Evolutionary conservation across 2,888 invertebrate species (phyloP).

Genomic region (Exocentrus adspersus): DNA sequence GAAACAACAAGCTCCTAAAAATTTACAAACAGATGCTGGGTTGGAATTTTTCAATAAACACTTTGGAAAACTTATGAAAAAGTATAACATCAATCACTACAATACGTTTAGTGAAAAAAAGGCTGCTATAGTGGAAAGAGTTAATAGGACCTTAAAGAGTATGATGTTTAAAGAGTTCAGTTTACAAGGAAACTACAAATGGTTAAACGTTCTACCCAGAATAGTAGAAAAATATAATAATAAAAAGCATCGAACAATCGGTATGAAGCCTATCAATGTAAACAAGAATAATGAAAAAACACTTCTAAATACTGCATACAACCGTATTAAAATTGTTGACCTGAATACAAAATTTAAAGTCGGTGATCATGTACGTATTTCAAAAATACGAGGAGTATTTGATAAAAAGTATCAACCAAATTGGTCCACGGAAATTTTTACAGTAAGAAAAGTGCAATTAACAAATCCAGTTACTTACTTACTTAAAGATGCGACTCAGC

Average conservation of each 20-base stretch:
- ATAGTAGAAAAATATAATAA: not conserved
- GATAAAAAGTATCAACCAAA: not conserved
- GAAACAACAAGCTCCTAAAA: not conserved
- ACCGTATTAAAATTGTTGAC: not conserved
- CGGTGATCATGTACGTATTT: not conserved
- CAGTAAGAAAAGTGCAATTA: not conserved
- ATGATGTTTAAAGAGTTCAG: not conserved
- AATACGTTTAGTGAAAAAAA: not conserved
- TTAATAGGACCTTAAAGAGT: not conserved
- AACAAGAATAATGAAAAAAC: not conserved
- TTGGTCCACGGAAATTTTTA: slow-evolving; percentile 1
- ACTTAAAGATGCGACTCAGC: too few relatives aligned
- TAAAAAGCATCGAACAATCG: not conserved
- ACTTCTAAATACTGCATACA: not conserved
- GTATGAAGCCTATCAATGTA: not conserved
- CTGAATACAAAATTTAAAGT: not conserved
- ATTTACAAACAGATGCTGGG: not conserved
- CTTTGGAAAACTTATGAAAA: slow-evolving; percentile 47
- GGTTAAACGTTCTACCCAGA: not conserved
- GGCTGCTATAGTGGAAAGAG: not conserved
- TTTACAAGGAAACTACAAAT: too few relatives aligned
- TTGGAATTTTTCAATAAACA: slow-evolving; percentile 48
- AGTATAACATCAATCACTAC: slow-evolving; percentile 37
- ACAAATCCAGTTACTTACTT: not conserved
- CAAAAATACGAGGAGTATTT: not conserved